Evolutionary conservation across 2,888 invertebrate genomes (phyloP).

Genomic region (Lymantria dispar): DNA sequence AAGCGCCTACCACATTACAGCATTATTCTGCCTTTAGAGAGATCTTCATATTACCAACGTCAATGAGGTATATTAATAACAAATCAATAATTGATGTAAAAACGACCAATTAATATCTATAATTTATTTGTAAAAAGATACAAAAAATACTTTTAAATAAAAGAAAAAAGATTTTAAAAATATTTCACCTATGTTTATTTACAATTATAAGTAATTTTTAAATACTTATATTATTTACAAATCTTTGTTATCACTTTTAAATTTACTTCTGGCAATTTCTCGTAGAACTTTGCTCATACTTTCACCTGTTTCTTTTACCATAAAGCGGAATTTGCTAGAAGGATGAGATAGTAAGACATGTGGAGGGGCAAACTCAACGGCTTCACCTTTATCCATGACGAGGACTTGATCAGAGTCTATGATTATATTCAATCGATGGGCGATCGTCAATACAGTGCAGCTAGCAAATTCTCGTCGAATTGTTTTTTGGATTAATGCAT

Average conservation of each 20-base stretch:
- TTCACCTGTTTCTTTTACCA: conserved; percentile 86
- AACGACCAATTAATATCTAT: no score
- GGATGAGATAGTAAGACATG: conserved; percentile 82
- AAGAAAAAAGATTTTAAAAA: no score
- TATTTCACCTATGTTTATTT: background rate
- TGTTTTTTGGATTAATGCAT: conserved; percentile 91
- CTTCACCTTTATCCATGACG: conserved; percentile 91
- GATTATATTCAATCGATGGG: conserved; percentile 94
- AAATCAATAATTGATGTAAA: no score
- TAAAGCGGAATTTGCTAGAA: conserved; percentile 83
- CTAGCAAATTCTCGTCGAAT: conserved; percentile 88
- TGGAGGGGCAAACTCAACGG: conserved; percentile 88
- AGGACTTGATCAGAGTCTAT: conserved; percentile 95
- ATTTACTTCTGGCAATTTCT: conserved; percentile 63
- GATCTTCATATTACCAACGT: no score
- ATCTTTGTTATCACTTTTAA: conserved; percentile 39
- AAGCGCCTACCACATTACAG: no score
- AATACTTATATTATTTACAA: background rate
- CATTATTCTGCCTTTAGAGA: no score
- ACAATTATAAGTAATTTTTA: background rate
- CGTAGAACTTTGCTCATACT: conserved; percentile 56
- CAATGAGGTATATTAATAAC: no score
- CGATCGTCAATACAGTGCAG: conserved; percentile 94
- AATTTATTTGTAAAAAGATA: no score
- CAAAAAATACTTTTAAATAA: no score